Evolutionary conservation across 2,113 vertebrate genomes (phyloP).

Genomic region (Oreochromis tanganicae): DNA sequence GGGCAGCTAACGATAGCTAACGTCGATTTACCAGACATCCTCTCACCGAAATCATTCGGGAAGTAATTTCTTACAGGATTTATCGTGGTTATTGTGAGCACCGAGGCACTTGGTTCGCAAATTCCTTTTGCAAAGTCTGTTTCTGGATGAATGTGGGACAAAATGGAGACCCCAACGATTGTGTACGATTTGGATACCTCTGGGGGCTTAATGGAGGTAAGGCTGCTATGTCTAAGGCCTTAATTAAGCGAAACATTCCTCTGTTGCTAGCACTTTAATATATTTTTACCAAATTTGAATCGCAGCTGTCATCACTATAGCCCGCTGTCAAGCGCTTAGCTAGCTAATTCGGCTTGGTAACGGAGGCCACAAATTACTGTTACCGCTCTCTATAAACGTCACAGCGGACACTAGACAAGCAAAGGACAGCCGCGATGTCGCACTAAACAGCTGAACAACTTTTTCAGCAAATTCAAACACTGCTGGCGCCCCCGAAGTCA

Average conservation of each 20-base stretch:
- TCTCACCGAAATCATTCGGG: not conserved
- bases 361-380: slow-evolving; percentile 17
- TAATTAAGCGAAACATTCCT: not conserved
- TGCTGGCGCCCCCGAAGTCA: slow-evolving; percentile 90
- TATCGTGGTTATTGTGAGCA: not conserved
- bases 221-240: slow-evolving; percentile 36
- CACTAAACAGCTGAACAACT: not conserved
- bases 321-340: not conserved
- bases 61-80: not conserved
- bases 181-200: slow-evolving; percentile 97
- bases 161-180: slow-evolving; percentile 97
- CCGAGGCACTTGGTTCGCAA: not conserved
- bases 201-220: slow-evolving; percentile 96
- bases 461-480: slow-evolving; percentile 91
- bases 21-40: not conserved
- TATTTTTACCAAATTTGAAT: fast-evolving
- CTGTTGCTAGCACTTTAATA: not conserved
- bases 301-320: not conserved
- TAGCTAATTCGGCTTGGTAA: not conserved
- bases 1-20: slow-evolving; percentile 46
- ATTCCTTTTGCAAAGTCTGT: slow-evolving; percentile 8
- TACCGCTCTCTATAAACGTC: not conserved
- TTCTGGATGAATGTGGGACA: slow-evolving; percentile 92
- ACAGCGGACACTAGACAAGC: not conserved
- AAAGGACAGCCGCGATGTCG: too few species aligned